Base-by-base conservation (phyloP, 2,797 vertebrate genomes). In the Myotis myotis region DNA sequence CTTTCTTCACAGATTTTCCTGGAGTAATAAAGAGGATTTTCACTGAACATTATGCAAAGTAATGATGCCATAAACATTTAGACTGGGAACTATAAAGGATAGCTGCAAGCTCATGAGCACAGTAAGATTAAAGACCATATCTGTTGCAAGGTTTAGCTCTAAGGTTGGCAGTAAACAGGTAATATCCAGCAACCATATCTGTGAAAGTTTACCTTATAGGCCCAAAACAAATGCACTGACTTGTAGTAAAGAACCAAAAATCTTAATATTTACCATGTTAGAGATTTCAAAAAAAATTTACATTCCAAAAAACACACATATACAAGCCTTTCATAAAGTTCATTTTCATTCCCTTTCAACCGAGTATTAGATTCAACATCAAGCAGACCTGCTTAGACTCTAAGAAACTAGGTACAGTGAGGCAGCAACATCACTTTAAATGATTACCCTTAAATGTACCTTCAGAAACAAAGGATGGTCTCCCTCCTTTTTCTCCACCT, bases 1-100 rank as follows among this genome's bases (percentile, higher is more conserved):
- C 33, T 85, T 47, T 79, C 55, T 85, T 92, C 53, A 74, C 28
- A 76, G 55, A 86, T 88, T 85, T 86, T 87, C 74, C 64, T 33
- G 19, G 89, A 22, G 11, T 41, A 76, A 92, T 60, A 49, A 94
- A 94, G 64, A 78, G 23, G 51, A 76, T 79, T 94, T 92, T 94
- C 72, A 72, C 47, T 62, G n/a, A 91, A 38, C 38, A 81, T 60
- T 85, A 71, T 36, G 12, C 28, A 89, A 87, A 70, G 51, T 68
- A 93, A 91, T 51, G 44, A 94, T 15, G 11, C 36, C 74, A 62
- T 85, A 84, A 93, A 89, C 76, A 87, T 41, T 93, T 93, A 85
- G 68, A 90, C 16, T 76, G 76, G 44, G 38, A 92, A 80, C 51
- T 62, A 47, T 75, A 92, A 90, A 93, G 16, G 25, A 90, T 2